Percentiles rank a stretch among this genome's conserved stretches.
These are phyloP conservation scores for Corticium candelabrum DNA, from an alignment of 37 sponge, comb jelly and placozoan species.

Conservation along the genomic window DNA sequence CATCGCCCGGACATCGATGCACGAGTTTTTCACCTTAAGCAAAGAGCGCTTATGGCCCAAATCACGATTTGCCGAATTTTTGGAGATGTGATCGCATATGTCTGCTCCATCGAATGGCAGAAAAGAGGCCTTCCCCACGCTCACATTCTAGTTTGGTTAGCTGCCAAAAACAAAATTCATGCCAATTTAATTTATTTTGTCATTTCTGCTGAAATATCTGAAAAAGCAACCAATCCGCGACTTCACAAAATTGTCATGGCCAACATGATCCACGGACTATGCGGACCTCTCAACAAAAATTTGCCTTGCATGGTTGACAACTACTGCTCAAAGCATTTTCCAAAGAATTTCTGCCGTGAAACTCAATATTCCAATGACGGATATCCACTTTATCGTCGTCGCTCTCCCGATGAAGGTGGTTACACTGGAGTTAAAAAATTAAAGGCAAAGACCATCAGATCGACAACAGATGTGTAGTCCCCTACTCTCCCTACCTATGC, in stretches of 20 bases:
- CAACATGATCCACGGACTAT: not conserved
- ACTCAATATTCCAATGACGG: no score
- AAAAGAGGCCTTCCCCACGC: slow-evolving; percentile 46
- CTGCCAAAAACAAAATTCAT: not conserved
- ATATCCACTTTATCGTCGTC: slow-evolving; percentile 17
- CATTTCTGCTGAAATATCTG: slow-evolving; percentile 6
- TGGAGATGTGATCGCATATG: slow-evolving; percentile 15
- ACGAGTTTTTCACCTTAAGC: slow-evolving; percentile 32
- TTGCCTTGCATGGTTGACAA: no score
- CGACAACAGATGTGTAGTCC: slow-evolving; percentile 42
- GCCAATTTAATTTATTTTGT: not conserved
- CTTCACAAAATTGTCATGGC: not conserved
- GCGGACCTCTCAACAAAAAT: slow-evolving; percentile 32
- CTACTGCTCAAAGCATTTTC: no score
- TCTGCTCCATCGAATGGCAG: slow-evolving; percentile 37
- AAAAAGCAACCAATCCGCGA: not conserved
- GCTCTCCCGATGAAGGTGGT: slow-evolving; percentile 30
- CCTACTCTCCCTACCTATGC: slow-evolving; percentile 27
- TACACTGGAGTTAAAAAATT: not conserved
- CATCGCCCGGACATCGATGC: slow-evolving; percentile 45
- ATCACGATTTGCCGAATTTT: slow-evolving; percentile 27
- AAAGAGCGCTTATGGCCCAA: slow-evolving; percentile 26
- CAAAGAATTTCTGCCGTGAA: no score
- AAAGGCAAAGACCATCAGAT: no score
- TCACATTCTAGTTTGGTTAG: slow-evolving; percentile 24